phyloP scores from a whole-genome alignment of 2,113 vertebrate species.

The Alligator mississippiensis region DNA sequence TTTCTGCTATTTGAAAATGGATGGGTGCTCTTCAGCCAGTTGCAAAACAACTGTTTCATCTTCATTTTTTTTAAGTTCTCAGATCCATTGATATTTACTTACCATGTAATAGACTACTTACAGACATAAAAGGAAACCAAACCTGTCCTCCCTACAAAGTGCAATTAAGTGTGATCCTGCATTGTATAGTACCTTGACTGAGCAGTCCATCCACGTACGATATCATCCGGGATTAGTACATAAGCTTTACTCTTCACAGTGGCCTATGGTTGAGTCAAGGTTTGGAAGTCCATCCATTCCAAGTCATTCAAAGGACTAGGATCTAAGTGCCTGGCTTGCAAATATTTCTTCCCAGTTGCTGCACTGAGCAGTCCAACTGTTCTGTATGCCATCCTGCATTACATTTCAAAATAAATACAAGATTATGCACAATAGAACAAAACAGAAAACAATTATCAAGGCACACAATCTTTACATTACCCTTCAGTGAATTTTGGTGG shows the following conservation, averaged over 20 bases:
- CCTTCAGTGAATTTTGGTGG: background rate
- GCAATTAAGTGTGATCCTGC: fast-evolving
- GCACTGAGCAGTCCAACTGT: background rate
- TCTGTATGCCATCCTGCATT: background rate
- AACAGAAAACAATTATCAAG: background rate
- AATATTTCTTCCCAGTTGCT: background rate
- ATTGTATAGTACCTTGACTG: background rate
- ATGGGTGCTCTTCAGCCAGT: background rate
- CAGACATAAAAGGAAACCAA: background rate
- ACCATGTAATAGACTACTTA: background rate
- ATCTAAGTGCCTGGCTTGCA: background rate
- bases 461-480: background rate
- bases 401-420: background rate
- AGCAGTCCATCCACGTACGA: background rate
- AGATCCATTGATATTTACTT: background rate
- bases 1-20: background rate
- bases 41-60: background rate
- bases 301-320: background rate
- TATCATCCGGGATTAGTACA: background rate
- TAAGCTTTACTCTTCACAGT: fast-evolving
- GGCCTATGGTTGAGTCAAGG: background rate
- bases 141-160: background rate
- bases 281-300: background rate
- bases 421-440: background rate
- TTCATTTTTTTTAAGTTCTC: background rate